Evolutionary conservation across 2,797 vertebrate species (phyloP).

Genomic region (Lagodon rhomboides): DNA sequence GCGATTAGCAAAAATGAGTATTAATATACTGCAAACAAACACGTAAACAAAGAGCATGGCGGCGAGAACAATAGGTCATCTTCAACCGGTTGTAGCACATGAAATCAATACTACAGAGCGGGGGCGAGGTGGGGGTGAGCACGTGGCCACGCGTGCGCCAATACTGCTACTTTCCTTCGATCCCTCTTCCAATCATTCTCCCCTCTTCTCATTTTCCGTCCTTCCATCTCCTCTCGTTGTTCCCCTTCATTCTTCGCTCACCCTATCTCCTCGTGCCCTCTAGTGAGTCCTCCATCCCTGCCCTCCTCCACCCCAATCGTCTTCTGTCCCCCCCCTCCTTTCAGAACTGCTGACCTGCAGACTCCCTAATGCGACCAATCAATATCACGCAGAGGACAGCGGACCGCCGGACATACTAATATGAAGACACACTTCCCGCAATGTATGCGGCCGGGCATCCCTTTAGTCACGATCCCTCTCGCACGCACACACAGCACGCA

Average conservation of each 20-base stretch:
- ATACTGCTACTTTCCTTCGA: conserved; percentile 14
- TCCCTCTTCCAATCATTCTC: conserved; percentile 17
- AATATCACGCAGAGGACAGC: conserved; percentile 77
- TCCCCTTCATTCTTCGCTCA: conserved; percentile 4
- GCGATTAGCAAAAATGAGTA: conserved; percentile 36
- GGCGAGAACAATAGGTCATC: conserved; percentile 58
- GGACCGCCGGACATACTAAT: conserved; percentile 68
- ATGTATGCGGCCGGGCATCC: conserved; percentile 48
- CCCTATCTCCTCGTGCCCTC: conserved; percentile 33
- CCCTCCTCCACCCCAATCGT: conserved; percentile 50
- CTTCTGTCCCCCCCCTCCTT: conserved; percentile 46
- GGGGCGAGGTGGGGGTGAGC: background rate
- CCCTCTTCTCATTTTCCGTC: conserved; percentile 35
- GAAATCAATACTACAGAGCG: conserved; percentile 53
- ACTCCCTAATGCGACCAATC: conserved; percentile 77
- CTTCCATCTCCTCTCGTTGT: conserved; percentile 9
- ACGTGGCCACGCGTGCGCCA: conserved; percentile 14
- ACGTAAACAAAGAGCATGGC: conserved; percentile 31
- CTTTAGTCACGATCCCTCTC: conserved; percentile 15
- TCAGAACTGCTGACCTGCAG: conserved; percentile 77
- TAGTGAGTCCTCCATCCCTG: conserved; percentile 33
- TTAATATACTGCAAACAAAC: conserved; percentile 53
- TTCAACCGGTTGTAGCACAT: conserved; percentile 45
- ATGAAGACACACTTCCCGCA: conserved; percentile 63
- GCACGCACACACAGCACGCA: conserved; percentile 11